Base-by-base conservation (phyloP, 1,140 invertebrate species). In the Samia ricini region DNA sequence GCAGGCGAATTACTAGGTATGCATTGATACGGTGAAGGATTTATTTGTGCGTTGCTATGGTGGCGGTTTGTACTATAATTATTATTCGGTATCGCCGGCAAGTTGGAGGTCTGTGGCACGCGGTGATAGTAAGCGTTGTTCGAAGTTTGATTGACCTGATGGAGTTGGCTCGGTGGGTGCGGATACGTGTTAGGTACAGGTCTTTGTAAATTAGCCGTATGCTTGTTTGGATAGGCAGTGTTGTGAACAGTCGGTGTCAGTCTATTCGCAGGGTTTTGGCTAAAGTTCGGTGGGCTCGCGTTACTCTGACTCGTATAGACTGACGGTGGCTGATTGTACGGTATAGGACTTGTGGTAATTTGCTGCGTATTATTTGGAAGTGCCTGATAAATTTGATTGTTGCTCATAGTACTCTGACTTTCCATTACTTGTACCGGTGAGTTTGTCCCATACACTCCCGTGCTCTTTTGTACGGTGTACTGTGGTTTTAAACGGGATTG, bases 1-100 rank as follows among this genome's bases (percentile, higher is more conserved):
- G 84, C 80, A 20, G 88, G 82, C 54, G 88, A 87, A 71, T 89
- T 89, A 67, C 81, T 81, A 69, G 90, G 89, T 51, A 91, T 76
- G 71, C 86, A 90, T 84, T 91, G 90, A 76, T 91, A 91, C 55
- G 85, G 81, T 26, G 84, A 78, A 48, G 66, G 54, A 56, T 76
- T 83, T 63, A 59, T 77, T 33, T 71, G 79, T 66, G 67, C 74
- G 19, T 66, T 61, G 61, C 71, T 82, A 60, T 70, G 76, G 51
- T 82, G 85, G 29, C 83, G 76, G 23, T 77, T 83, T 61, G 71
- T 57, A 23, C 66, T 72, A 66, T 83, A 85, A 55, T 81, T 81
- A 55, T 81, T 81, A 56, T 20, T 75, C 49, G 77, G 62, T 49
- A 74, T 56, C 33, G 71, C 61, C 10, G 72, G 54, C 4, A 75